Base-by-base conservation (phyloP, 53 echinoderm and acorn worm species). In the Patiria pectinifera region DNA sequence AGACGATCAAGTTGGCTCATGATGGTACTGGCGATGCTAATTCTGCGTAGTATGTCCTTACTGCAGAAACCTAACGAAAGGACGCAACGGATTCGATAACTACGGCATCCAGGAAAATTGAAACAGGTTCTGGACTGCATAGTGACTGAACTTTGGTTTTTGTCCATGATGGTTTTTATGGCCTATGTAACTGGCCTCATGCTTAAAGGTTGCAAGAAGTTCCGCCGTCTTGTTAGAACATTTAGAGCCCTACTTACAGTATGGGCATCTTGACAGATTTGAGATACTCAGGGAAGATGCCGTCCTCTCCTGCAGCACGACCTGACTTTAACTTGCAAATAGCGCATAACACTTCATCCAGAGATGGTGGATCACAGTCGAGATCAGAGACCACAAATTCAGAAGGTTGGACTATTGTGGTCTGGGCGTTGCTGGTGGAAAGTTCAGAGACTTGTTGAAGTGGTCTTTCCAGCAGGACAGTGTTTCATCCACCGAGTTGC, bases 191-290 rank as follows among this genome's bases (percentile, higher is more conserved):
- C 76, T 76, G 11, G 76, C 76, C 25, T 76, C 76, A 3, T 3
- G 76, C 21, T 76, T 22, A 76, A 76, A 76, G 76, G 76, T 76
- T 76, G 76, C 43, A 43, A 76, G 26, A 76, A 18, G 10, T 76
- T 12, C 76, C 4, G n/a, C 76, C 76, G 21, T 76, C 76, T 76
- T 11, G 22, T 24, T 76, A 74, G 21, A 21, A 22, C 16, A 74
- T 74, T 11, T 13, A 74, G 74, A 74, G 74, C 74, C 21, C 21
- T 74, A 74, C 74, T 74, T 72, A n/a, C n/a, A n/a, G n/a, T n/a
- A 74, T 74, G 74, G 74, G 74, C 74, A 74, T 74, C 74, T 74
- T 18, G 21, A 18, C 3, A 74, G 21, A 74, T 74, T 74, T 74
- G 13, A 74, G 21, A 19, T 74, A 74, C 74, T 74, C 21, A 2